Evolutionary conservation across 2,113 vertebrate genomes (phyloP).

Genomic region (Scortum barcoo): DNA sequence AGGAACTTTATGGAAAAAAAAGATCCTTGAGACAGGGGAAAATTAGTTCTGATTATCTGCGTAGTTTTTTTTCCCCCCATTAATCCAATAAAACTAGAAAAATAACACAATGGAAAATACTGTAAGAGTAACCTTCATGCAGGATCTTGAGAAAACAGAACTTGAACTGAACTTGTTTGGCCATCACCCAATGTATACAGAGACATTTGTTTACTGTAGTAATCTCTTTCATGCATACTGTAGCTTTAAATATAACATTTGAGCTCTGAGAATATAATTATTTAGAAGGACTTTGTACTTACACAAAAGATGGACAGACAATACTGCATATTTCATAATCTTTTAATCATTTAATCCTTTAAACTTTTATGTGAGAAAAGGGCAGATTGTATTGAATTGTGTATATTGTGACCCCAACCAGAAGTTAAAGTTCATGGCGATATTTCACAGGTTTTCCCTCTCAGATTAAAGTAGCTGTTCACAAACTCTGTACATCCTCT

Average conservation of each 20-base stretch:
- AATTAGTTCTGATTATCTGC: background rate
- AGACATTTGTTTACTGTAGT: slow-evolving; percentile 30
- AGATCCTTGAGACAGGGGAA: background rate
- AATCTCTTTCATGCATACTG: slow-evolving; percentile 22
- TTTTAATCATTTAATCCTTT: background rate
- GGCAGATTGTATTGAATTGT: background rate
- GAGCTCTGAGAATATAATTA: slow-evolving; percentile 1
- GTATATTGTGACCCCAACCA: background rate
- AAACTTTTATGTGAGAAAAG: background rate
- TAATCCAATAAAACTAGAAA: slow-evolving; percentile 16
- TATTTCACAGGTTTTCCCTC: background rate
- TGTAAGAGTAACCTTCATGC: background rate
- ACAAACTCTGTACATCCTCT: background rate
- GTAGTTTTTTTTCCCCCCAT: background rate
- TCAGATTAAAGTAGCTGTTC: background rate
- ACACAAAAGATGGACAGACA: background rate
- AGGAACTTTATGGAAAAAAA: background rate
- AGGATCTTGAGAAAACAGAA: slow-evolving; percentile 17
- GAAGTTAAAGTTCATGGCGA: background rate
- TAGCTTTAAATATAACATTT: slow-evolving; percentile 21
- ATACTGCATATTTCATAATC: background rate
- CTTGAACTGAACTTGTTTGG: slow-evolving; percentile 16
- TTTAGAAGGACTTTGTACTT: background rate
- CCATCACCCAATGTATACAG: slow-evolving; percentile 18
- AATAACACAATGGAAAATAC: background rate